These are phyloP conservation scores for Heliconius hewitsoni DNA, from an alignment of 1,140 invertebrate species.

Conservation along the genomic window DNA sequence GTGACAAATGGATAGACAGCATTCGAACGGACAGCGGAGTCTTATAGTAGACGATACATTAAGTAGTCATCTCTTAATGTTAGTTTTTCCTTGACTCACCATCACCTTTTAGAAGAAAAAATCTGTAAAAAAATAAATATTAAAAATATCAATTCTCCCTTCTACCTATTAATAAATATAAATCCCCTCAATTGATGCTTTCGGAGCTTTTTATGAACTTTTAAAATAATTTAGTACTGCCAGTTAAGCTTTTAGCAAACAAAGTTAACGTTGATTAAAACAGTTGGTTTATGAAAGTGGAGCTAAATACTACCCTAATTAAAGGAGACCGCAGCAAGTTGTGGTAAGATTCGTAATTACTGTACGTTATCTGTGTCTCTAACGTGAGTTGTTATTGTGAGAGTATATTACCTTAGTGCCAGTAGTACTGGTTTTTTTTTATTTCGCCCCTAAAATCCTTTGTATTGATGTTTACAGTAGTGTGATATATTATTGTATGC, in stretches of 20 bases:
- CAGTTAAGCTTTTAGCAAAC: slow-evolving; percentile 13
- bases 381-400: slow-evolving; percentile 26
- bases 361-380: slow-evolving; percentile 41
- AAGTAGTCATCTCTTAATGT: too few relatives aligned
- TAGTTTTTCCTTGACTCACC: too few relatives aligned
- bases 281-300: slow-evolving; percentile 38
- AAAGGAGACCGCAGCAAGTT: slow-evolving; percentile 39
- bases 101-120: too few relatives aligned
- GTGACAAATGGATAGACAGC: too few relatives aligned
- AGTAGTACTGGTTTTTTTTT: background rate
- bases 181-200: background rate
- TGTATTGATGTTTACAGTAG: background rate
- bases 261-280: slow-evolving; percentile 40
- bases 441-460: background rate
- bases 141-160: background rate
- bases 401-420: background rate
- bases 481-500: background rate
- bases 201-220: slow-evolving; percentile 8
- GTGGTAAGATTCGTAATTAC: slow-evolving; percentile 47
- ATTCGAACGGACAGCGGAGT: too few relatives aligned
- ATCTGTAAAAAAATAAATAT: too few relatives aligned
- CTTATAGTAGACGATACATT: too few relatives aligned
- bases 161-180: background rate
- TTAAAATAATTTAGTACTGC: background rate
- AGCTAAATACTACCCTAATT: slow-evolving; percentile 47